Evolutionary conservation across 1,140 invertebrate species (phyloP).

Genomic region (Samia ricini): DNA sequence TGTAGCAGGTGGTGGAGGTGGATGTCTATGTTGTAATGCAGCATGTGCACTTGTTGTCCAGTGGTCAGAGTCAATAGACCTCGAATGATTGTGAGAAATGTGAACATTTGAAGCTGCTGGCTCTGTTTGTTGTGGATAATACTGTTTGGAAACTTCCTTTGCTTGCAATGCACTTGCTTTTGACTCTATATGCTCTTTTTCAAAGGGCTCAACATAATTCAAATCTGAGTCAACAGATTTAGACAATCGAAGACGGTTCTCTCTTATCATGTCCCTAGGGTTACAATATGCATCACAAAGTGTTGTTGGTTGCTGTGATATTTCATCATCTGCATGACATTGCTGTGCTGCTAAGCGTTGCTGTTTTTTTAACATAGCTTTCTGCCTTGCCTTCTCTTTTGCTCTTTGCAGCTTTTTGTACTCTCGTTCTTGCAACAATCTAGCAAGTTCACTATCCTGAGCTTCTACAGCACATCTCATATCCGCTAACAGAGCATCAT

Average conservation of each 20-base stretch:
- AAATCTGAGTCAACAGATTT: constrained; percentile 72
- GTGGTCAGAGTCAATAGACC: constrained; percentile 44
- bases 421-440: constrained; percentile 91
- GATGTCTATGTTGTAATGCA: constrained; percentile 56
- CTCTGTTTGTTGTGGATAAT: constrained; percentile 40
- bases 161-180: constrained; percentile 64
- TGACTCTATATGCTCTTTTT: constrained; percentile 68
- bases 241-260: constrained; percentile 55
- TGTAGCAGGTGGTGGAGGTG: constrained; percentile 56
- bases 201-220: constrained; percentile 72
- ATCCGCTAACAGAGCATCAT: constrained; percentile 83
- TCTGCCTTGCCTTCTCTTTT: constrained; percentile 69
- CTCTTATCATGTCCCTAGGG: constrained; percentile 58
- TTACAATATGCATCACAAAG: constrained; percentile 71
- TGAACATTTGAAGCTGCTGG: constrained; percentile 41
- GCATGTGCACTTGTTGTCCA: constrained; percentile 26
- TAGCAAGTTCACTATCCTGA: constrained; percentile 93
- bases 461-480: constrained; percentile 90
- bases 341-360: constrained; percentile 53
- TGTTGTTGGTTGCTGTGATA: constrained; percentile 40
- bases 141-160: constrained; percentile 63
- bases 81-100: constrained; percentile 41
- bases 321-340: constrained; percentile 24
- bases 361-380: constrained; percentile 65
- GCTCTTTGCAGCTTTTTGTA: constrained; percentile 69